phyloP scores from a whole-genome alignment of 2,797 vertebrate genomes.

The Myotis daubentonii region DNA sequence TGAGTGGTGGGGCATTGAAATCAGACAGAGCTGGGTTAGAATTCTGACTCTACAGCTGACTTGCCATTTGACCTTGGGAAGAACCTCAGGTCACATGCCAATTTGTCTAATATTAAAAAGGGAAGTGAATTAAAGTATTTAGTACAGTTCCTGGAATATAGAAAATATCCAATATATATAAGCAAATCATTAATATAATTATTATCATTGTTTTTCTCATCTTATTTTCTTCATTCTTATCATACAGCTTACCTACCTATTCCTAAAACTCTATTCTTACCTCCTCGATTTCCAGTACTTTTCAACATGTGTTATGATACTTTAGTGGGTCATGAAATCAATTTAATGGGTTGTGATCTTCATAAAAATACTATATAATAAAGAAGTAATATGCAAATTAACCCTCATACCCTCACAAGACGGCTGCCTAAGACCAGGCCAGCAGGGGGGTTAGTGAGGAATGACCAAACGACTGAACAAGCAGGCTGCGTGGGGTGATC shows the following conservation, averaged over 20 bases:
- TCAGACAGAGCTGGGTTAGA: not conserved
- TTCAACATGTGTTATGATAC: not conserved
- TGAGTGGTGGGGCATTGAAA: not conserved
- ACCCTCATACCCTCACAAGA: too few species aligned
- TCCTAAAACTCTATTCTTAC: not conserved
- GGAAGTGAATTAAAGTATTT: not conserved
- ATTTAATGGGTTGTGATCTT: not conserved
- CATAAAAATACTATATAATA: not conserved
- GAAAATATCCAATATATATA: not conserved
- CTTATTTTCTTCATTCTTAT: not conserved
- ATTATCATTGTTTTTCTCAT: not conserved
- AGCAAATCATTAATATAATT: not conserved
- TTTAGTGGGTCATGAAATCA: not conserved
- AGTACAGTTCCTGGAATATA: not conserved
- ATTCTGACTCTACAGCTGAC: not conserved
- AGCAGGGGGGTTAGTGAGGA: too few species aligned
- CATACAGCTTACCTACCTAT: not conserved
- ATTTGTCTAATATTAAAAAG: constrained; percentile 18
- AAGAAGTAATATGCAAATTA: too few species aligned
- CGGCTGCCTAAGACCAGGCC: too few species aligned
- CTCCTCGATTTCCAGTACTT: not conserved
- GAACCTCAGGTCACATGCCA: not conserved
- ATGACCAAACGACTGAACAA: too few species aligned
- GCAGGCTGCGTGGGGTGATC: too few species aligned
- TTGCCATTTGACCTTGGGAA: not conserved